Conservation (phyloP, 2,113 vertebrate genomes). For the Coreoperca whiteheadi region DNA sequence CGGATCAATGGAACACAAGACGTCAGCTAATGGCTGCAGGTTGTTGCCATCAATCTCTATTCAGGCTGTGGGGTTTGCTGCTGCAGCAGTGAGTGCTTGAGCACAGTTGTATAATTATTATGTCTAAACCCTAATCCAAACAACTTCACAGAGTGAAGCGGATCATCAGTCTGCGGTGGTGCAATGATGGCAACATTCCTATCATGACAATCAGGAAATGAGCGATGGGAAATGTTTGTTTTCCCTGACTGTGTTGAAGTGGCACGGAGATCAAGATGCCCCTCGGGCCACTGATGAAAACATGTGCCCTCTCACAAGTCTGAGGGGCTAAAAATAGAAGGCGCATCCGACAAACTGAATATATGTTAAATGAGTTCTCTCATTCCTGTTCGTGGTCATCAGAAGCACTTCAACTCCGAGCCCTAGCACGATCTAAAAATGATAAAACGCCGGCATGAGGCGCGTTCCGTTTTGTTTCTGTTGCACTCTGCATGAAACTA, state of each 20-base stretch:
- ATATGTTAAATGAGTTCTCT: too few species aligned
- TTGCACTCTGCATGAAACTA: slow-evolving; percentile 2
- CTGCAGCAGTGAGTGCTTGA: slow-evolving; percentile 15
- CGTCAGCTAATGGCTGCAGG: slow-evolving; percentile 51
- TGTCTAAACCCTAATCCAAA: slow-evolving; percentile 55
- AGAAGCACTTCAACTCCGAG: background rate
- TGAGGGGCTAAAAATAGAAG: background rate
- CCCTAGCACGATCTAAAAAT: background rate
- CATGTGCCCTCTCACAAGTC: background rate
- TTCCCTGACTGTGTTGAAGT: background rate
- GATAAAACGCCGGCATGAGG: background rate
- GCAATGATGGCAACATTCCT: slow-evolving; percentile 24
- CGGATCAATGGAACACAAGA: slow-evolving; percentile 69
- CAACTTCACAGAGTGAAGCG: slow-evolving; percentile 38
- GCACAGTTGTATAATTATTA: slow-evolving; percentile 50
- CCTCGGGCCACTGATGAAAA: slow-evolving; percentile 12
- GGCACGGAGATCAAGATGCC: slow-evolving; percentile 9
- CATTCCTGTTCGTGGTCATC: too few species aligned
- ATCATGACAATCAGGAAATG: slow-evolving; percentile 17
- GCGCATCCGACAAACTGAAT: background rate
- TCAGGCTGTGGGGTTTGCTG: slow-evolving; percentile 17
- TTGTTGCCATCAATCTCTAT: slow-evolving; percentile 61
- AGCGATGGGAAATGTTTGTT: slow-evolving; percentile 3
- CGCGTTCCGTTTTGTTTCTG: slow-evolving; percentile 9
- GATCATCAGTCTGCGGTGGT: slow-evolving; percentile 28